Evolutionary conservation across 2,113 vertebrate species (phyloP).

Genomic region (Montifringilla adamsi): DNA sequence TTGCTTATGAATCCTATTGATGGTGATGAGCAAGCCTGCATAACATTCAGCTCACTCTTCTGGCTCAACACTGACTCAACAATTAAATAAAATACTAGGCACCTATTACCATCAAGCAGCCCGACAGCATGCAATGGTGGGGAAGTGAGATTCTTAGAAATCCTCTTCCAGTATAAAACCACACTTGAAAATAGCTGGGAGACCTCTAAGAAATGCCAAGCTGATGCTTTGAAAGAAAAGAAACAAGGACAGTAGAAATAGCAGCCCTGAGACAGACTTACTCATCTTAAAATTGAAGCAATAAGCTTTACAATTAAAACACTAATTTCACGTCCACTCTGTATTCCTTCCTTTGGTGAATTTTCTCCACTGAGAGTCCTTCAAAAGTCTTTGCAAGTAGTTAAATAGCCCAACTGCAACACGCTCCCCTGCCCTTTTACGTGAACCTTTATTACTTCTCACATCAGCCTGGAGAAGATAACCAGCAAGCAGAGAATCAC

Average conservation of each 20-base stretch:
- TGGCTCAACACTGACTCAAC: background rate
- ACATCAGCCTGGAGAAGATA: background rate
- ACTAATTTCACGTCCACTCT: background rate
- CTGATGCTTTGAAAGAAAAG: background rate
- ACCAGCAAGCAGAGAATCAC: background rate
- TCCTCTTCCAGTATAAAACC: background rate
- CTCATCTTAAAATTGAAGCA: background rate
- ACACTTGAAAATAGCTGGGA: background rate
- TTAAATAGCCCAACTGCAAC: background rate
- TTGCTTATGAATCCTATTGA: background rate
- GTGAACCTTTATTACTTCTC: background rate
- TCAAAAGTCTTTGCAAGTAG: background rate
- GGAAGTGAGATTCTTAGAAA: background rate
- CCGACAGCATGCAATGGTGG: background rate
- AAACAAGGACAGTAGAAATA: background rate
- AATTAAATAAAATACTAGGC: constrained; percentile 11
- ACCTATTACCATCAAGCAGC: background rate
- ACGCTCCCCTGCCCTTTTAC: background rate
- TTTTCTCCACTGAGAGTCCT: background rate
- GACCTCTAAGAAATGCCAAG: background rate
- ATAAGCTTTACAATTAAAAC: background rate
- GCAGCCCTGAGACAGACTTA: background rate
- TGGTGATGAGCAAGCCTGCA: background rate
- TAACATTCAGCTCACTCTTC: background rate
- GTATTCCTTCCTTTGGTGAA: background rate